These are phyloP conservation scores for Leptopilina syphax DNA, from an alignment of 2,888 invertebrate genomes.

Conservation along the genomic window DNA sequence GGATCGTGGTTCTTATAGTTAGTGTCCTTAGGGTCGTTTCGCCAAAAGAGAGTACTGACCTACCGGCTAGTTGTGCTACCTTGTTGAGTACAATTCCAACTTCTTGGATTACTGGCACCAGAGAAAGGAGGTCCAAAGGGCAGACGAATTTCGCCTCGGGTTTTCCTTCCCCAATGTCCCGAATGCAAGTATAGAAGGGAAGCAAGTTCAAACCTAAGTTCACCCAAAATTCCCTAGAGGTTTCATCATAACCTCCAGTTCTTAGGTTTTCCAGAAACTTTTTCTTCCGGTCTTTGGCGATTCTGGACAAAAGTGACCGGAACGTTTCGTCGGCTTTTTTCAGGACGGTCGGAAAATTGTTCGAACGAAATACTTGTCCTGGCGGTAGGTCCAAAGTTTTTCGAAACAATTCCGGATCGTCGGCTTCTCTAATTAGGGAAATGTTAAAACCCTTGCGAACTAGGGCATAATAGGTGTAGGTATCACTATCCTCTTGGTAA, in stretches of 20 bases:
- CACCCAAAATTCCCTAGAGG: neutral
- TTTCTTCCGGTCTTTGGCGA: neutral
- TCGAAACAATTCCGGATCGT: neutral
- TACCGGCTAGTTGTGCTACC: too few species aligned
- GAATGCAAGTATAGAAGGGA: neutral
- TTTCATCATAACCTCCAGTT: neutral
- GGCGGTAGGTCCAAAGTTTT: neutral
- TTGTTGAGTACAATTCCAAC: neutral
- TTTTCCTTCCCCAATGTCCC: neutral
- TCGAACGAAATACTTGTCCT: neutral
- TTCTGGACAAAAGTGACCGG: neutral
- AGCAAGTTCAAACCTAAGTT: neutral
- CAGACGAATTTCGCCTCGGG: neutral
- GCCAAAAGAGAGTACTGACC: neutral
- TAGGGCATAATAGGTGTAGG: neutral
- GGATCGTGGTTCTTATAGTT: neutral
- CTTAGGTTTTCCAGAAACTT: neutral
- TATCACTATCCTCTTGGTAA: neutral
- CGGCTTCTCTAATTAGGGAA: neutral
- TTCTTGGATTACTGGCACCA: neutral
- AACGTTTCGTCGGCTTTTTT: neutral
- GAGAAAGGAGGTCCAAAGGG: neutral
- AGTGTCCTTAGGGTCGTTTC: neutral
- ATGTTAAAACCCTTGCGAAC: neutral
- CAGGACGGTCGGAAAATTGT: neutral